Evolutionary conservation across 2,113 vertebrate genomes (phyloP).

Genomic region (Prolemur simus): DNA sequence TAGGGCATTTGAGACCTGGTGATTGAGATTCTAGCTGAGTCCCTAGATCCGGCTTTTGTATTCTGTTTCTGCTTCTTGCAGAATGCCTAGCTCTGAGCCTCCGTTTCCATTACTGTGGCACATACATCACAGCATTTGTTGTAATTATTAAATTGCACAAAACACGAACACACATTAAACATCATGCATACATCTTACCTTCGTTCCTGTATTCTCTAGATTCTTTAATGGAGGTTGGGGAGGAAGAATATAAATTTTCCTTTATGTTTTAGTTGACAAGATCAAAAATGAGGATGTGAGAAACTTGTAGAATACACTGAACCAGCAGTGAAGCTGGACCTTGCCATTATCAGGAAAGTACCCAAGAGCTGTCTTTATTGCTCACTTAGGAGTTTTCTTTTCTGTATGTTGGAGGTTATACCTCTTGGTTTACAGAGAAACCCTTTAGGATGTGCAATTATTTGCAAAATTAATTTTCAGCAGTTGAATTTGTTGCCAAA

Average conservation of each 20-base stretch:
- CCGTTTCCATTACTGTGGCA: neutral
- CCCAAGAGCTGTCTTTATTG: neutral
- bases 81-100: neutral
- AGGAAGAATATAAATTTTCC: neutral
- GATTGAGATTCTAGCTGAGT: neutral
- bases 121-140: rapidly evolving
- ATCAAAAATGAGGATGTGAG: neutral
- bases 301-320: neutral
- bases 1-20: neutral
- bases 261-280: neutral
- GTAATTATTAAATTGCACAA: neutral
- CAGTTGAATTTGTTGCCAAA: neutral
- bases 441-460: constrained; percentile 22
- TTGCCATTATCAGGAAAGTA: neutral
- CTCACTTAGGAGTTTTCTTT: constrained; percentile 12
- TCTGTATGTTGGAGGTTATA: neutral
- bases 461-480: constrained; percentile 55
- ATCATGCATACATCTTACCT: neutral
- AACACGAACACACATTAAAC: neutral
- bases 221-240: neutral
- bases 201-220: neutral
- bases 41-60: neutral
- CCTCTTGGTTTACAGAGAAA: neutral
- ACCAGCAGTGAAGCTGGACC: neutral
- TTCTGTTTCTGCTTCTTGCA: neutral